These are phyloP conservation scores for Sycobia sp. DNA, from an alignment of 1,140 invertebrate genomes.

Conservation along the genomic window DNA sequence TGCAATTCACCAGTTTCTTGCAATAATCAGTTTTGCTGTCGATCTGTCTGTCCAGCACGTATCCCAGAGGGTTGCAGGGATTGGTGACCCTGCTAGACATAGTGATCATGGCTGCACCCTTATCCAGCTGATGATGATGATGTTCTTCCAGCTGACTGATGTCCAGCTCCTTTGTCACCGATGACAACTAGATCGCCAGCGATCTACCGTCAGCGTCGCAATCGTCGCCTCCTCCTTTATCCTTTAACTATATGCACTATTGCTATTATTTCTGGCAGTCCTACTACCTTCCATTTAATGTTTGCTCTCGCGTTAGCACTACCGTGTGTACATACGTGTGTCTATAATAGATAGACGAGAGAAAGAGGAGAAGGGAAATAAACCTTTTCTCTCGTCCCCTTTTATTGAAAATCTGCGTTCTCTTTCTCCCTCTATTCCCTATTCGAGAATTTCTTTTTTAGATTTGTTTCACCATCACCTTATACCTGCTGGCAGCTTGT, in stretches of 20 bases:
- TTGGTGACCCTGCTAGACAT: neutral
- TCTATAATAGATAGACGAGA: neutral
- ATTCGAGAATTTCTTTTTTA: neutral
- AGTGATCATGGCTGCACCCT: neutral
- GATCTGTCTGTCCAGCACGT: constrained; percentile 61
- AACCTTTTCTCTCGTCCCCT: too few relatives aligned
- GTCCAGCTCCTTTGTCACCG: constrained; percentile 7
- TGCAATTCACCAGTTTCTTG: constrained; percentile 67
- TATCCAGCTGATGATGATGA: neutral
- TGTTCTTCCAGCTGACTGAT: neutral
- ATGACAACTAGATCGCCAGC: constrained; percentile 18
- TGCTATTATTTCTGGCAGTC: too few relatives aligned
- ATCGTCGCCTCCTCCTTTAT: neutral
- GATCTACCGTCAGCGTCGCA: constrained; percentile 12
- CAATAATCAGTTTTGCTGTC: constrained; percentile 58
- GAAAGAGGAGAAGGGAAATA: too few relatives aligned
- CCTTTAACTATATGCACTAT: too few relatives aligned
- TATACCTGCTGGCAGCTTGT: neutral
- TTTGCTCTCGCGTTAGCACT: neutral
- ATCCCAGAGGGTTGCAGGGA: constrained; percentile 59
- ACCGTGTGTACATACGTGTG: neutral
- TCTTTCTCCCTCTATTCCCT: neutral
- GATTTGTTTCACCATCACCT: neutral
- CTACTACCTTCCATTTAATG: constrained; percentile 25
- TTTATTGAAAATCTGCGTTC: neutral